Evolutionary conservation across 1,140 invertebrate genomes (phyloP).

Genomic region (Patella vulgata): DNA sequence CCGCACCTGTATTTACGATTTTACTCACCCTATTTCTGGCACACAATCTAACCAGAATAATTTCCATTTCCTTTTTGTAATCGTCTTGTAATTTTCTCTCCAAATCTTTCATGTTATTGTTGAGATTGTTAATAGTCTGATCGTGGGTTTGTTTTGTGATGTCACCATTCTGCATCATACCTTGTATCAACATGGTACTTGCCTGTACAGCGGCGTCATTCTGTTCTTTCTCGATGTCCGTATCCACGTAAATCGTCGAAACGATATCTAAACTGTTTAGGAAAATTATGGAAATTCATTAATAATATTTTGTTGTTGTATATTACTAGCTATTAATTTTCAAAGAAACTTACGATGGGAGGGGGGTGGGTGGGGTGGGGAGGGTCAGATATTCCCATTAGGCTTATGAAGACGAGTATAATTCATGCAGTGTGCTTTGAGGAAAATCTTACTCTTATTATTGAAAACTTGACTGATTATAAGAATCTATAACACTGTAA

Average conservation of each 20-base stretch:
- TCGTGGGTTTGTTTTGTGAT: slow-evolving; percentile 44
- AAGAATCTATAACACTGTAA: no score
- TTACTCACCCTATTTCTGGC: slow-evolving; percentile 62
- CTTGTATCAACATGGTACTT: slow-evolving; percentile 36
- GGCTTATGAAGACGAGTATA: no score
- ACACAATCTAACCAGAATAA: slow-evolving; percentile 52
- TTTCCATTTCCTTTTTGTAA: slow-evolving; percentile 54
- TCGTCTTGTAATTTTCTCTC: slow-evolving; percentile 53
- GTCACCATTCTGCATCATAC: slow-evolving; percentile 53
- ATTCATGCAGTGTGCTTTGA: no score
- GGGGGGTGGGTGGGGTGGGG: no score
- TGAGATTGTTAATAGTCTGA: slow-evolving; percentile 32
- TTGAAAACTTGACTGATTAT: no score
- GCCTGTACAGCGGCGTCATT: slow-evolving; percentile 42
- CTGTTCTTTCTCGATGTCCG: slow-evolving; percentile 53
- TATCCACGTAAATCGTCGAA: slow-evolving; percentile 53
- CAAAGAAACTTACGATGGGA: no score
- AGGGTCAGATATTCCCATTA: no score
- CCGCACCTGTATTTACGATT: no score
- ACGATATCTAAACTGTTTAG: slow-evolving; percentile 53
- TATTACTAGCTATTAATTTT: no score
- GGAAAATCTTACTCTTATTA: no score
- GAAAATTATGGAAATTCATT: not conserved
- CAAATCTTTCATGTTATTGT: slow-evolving; percentile 36
- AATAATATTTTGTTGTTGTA: no score